Evolutionary conservation across 2,888 invertebrate species (phyloP), one percentile per base, ranked within the genome.

Genomic region (Apotomis turbidana): DNA sequence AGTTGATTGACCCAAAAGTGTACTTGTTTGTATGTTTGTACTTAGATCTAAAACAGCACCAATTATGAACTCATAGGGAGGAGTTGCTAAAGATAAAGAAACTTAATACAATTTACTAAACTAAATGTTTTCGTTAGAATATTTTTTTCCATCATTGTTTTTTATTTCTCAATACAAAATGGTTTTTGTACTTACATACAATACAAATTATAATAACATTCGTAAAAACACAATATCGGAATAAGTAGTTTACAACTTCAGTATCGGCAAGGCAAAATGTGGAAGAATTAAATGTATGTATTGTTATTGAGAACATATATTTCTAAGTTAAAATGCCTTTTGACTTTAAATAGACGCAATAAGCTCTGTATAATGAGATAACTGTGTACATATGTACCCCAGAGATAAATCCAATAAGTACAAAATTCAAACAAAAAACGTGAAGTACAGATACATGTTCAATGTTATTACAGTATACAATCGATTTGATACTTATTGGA

Each of bases 11-110:
- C 6, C 41, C 5, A 44, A 8, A 59, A 70, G 52, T 70, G 58
- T 70, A 64, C 64, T 64, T 49, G 5, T 44, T 8, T 62, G 49
- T 44, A 68, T 64, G n/a, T 77, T 81, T 76, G 76, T 76, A 71
- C 71, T 74, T 75, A 75, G 64, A 27, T 73, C 78, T 80, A 82
- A 77, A 78, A 77, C 80, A 85, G 85, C 85, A 85, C 85, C 85
- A 79, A 81, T 77, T 62, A 77, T 77, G 76, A 81, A 82, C 75
- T 74, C 75, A 80, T 9, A 78, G 76, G 64, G 70, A 75, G 64
- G 70, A 75, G 71, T 73, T 62, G 49, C 73, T 55, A 64, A 55
- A 46, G 4, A 38, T 5, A 63, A n/a, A 49, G 13, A 62, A 13
- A n/a, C 41, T 58, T 38, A 12, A 58, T n/a, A 55, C 3, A 55